Conservation (phyloP, 2,888 invertebrate genomes). For the Taenaris catops region DNA sequence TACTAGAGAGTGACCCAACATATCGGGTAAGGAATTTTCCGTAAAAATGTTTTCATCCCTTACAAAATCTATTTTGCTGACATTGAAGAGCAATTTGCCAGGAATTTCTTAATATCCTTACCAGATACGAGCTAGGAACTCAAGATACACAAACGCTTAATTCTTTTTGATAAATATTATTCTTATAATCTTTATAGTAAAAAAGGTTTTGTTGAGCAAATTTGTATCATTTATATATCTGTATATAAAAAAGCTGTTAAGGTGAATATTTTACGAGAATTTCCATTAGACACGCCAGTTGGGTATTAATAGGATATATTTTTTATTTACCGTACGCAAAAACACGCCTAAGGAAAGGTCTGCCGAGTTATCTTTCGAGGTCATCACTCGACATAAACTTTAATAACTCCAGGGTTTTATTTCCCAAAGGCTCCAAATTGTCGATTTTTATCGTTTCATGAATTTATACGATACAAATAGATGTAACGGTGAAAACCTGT, state of each 20-base stretch:
- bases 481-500: too few species aligned
- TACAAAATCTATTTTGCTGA: slow-evolving; percentile 2
- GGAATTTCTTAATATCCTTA: slow-evolving; percentile 8
- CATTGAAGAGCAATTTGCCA: slow-evolving; percentile 1
- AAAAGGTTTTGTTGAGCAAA: too few species aligned
- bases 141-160: neutral
- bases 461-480: slow-evolving; percentile 6
- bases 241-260: slow-evolving; percentile 2
- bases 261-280: slow-evolving; percentile 6
- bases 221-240: too few species aligned
- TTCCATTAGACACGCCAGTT: slow-evolving; percentile 9
- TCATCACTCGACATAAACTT: neutral
- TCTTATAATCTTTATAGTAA: slow-evolving; percentile 2
- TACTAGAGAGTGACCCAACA: too few species aligned
- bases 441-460: slow-evolving; percentile 4
- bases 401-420: slow-evolving; percentile 4
- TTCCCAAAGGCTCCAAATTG: slow-evolving; percentile 6
- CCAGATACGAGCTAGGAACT: slow-evolving; percentile 1
- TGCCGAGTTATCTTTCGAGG: slow-evolving; percentile 1
- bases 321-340: too few species aligned
- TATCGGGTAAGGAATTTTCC: neutral
- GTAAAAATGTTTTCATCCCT: slow-evolving; percentile 1
- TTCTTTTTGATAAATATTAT: slow-evolving; percentile 5
- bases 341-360: slow-evolving; percentile 10
- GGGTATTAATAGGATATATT: neutral